These are phyloP conservation scores for Balanococcus diminutus DNA, from an alignment of 2,888 invertebrate genomes.

Conservation along the genomic window DNA sequence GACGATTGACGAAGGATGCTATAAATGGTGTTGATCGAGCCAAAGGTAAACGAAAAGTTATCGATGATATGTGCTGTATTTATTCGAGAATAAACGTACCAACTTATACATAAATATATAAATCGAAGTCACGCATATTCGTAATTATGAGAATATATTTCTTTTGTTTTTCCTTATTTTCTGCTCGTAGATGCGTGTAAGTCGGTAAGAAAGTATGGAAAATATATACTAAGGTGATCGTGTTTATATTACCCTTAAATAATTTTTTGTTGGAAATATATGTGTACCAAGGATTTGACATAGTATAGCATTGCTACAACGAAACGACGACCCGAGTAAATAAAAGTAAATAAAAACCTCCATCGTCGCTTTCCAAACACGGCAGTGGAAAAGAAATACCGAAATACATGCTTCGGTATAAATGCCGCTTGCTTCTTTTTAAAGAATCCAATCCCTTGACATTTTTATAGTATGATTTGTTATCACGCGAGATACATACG, in stretches of 20 bases:
- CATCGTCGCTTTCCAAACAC: background rate
- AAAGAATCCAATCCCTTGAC: slow-evolving; percentile 7
- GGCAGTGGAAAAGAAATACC: background rate
- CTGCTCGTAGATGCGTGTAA: background rate
- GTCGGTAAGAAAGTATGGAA: background rate
- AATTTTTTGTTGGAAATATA: background rate
- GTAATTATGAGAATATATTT: background rate
- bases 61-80: background rate
- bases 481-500: slow-evolving; percentile 27
- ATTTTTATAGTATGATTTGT: slow-evolving; percentile 37
- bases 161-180: background rate
- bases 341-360: background rate
- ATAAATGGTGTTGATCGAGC: too few relatives aligned
- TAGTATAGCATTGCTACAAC: background rate
- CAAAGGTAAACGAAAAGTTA: background rate
- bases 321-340: background rate
- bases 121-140: background rate
- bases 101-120: background rate
- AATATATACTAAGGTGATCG: background rate
- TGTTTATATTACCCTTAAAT: background rate
- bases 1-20: background rate
- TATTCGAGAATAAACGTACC: too few relatives aligned
- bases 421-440: background rate
- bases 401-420: background rate
- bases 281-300: background rate